Evolutionary conservation across 1,140 invertebrate species (phyloP).

Genomic region (Pristionchus pacificus): DNA sequence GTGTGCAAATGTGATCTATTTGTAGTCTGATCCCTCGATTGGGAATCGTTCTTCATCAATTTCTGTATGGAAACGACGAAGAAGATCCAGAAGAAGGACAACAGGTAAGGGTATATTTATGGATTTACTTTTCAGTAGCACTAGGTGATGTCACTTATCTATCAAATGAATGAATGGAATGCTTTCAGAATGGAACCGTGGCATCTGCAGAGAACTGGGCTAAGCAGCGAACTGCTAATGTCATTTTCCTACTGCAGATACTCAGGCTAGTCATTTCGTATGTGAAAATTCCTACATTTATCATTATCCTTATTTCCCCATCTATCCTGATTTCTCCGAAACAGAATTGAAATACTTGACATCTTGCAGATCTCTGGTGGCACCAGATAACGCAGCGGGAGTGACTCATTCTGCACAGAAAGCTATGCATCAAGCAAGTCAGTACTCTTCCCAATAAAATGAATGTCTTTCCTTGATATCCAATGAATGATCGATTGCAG

Average conservation of each 20-base stretch:
- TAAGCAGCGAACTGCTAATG: constrained; percentile 87
- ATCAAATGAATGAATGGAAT: background rate
- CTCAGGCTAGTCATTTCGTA: no score
- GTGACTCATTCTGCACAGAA: constrained; percentile 78
- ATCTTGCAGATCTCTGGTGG: constrained; percentile 73
- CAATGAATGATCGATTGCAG: constrained; percentile 49
- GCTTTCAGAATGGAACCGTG: background rate
- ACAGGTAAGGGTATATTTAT: background rate
- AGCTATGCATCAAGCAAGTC: constrained; percentile 76
- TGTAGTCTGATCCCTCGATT: constrained; percentile 78
- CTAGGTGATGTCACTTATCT: background rate
- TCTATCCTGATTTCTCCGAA: no score
- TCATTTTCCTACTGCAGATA: constrained; percentile 81
- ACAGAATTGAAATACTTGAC: no score
- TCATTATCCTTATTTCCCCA: no score
- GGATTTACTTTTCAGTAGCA: background rate
- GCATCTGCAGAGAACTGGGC: constrained; percentile 72
- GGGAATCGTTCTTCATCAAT: constrained; percentile 63
- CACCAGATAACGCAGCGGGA: constrained; percentile 73
- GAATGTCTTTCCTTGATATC: no score
- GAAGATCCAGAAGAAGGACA: constrained; percentile 59
- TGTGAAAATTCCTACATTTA: no score
- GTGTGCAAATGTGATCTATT: no score
- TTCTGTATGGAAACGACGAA: constrained; percentile 74
- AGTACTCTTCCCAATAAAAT: constrained; percentile 29